Base-by-base conservation (phyloP, 2,113 vertebrate species). In the Triplophysa siluroides region DNA sequence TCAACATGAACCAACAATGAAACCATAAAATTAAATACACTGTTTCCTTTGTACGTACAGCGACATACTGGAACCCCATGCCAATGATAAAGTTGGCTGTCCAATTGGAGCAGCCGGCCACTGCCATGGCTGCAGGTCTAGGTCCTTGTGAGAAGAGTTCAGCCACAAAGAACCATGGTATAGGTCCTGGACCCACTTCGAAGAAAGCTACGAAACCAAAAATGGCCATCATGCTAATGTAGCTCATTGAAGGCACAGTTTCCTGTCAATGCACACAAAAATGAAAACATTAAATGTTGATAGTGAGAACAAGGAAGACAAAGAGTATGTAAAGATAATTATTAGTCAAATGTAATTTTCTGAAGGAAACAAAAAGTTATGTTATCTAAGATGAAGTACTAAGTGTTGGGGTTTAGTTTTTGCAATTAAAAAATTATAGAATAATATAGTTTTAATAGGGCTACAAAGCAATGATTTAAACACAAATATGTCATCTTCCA, bases 161-260 rank as follows among this genome's bases (percentile, higher is more conserved):
- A 0, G 96, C 95, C 63, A 96, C 95, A 5, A 96, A 95, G 89
- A 97, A 97, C 96, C 96, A 97, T 3, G 95, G 96, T 52, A 97
- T 97, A 56, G 96, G 96, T 26, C 96, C 96, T 0, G 96, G 96
- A 1, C 96, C 96, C 2, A 97, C 87, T 81, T 97, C 96, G 52
- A 97, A 97, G 90, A 97, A 96, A 1, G 93, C 96, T 84, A 97
- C 96, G 16, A 97, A 97, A 68, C 95, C 94, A 26, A 95, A 97
- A 85, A 97, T 95, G 76, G 95, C 85, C 70, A 96, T 87, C 85
- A 95, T 96, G 89, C 95, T 92, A 79, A 95, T 76, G 69, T 95
- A 95, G 87, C 92, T 96, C 92, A 96, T 95, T 86, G 87, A 90
- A 0, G 94, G 91, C 60, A 96, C 85, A 0, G 78, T 90, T 3